Evolutionary conservation across 2,113 vertebrate genomes (phyloP), one percentile per base, ranked within the genome.

Genomic region (Nesogale talazaci): DNA sequence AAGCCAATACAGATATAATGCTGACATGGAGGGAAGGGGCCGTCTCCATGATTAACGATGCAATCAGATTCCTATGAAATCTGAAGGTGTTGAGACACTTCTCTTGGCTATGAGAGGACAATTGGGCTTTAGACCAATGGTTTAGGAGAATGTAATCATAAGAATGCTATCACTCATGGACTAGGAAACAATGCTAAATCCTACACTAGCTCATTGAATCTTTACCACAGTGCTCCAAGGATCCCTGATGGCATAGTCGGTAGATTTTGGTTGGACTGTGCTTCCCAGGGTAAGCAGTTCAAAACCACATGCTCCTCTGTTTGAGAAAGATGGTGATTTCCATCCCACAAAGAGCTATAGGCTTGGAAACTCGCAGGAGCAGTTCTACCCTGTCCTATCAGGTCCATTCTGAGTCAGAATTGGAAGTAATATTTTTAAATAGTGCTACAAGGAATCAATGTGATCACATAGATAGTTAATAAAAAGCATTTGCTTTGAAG

Each of bases 121-220:
- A 40, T 1, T 25, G 1, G 59, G 4, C 46, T 72, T 91, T 22
- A 31, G 74, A 31, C 27, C 9, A 20, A 10, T 57, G 23, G 42
- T 29, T 91, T 69, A 74, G 69, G 36, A 86, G 70, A 38, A 88
- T 40, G 12, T 2, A 25, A 59, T 85, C 84, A 87, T 4, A 40
- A 82, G 56, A 46, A n/a, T n/a, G 36, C 40, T 78, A 77, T 20
- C 17, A 34, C 67, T 74, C 86, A 38, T 3, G 8, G 29, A 17
- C 31, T n/a, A 67, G 72, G 14, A 1, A 67, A 72, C 76, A 46
- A 65, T 74, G 65, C 34, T 74, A 46, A 89, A 19, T n/a, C 34
- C 40, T 72, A 40, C 78, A 93, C 76, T 22, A 69, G 57, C 69
- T 95, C 65, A 80, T 46, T 70, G 9, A 61, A 31, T 74, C 80